These are phyloP conservation scores for Heliconius hermathena DNA, from an alignment of 1,140 invertebrate genomes.

Conservation along the genomic window DNA sequence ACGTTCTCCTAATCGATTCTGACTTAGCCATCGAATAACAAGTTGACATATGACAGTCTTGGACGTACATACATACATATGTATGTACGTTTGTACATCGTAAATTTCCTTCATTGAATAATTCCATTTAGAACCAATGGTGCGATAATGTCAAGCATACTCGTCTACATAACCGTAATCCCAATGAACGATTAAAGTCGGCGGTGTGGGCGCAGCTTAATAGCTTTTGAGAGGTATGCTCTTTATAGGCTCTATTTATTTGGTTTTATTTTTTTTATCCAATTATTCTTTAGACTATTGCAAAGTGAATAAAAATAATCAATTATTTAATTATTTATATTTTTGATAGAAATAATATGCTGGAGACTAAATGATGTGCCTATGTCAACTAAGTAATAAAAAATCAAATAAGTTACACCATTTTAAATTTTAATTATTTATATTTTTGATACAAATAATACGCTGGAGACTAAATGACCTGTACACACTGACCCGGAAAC, in stretches of 20 bases:
- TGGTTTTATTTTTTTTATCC: background rate
- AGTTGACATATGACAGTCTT: constrained; percentile 37
- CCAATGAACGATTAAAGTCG: constrained; percentile 69
- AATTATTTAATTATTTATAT: background rate
- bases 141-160: constrained; percentile 66
- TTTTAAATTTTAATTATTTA: no score
- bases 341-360: no score
- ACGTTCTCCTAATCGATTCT: constrained; percentile 28
- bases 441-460: no score
- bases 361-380: no score
- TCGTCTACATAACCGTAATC: constrained; percentile 63
- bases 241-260: constrained; percentile 13
- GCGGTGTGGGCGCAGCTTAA: constrained; percentile 63
- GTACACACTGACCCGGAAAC: no score
- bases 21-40: constrained; percentile 30
- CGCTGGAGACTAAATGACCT: no score
- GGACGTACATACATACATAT: constrained; percentile 4
- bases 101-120: constrained; percentile 47
- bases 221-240: constrained; percentile 34
- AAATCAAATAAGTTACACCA: no score
- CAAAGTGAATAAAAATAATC: background rate
- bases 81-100: constrained; percentile 20
- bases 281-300: background rate
- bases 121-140: constrained; percentile 69
- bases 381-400: no score